Base-by-base conservation (phyloP, 2,113 vertebrate genomes). In the Cynoglossus semilaevis region DNA sequence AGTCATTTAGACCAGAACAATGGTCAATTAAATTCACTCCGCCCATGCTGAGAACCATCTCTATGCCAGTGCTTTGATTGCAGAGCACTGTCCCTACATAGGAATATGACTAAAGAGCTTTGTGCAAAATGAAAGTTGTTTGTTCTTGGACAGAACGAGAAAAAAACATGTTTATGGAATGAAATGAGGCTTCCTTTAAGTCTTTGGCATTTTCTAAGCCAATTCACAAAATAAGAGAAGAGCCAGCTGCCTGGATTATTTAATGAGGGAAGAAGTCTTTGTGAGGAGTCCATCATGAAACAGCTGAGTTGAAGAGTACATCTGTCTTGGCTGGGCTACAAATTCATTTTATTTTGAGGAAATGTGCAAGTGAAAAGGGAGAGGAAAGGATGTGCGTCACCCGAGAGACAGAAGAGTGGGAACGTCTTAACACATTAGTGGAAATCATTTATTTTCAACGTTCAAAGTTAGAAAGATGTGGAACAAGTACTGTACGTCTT, bases 281-380 rank as follows among this genome's bases (percentile, higher is more conserved):
- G 64, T 76, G 49, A 34, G 56, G 69, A 72, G 54, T 59, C 76
- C 16, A 58, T 57, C 38, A 29, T 48, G 43, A 43, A 68, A 57
- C 6, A 44, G 48, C 53, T 40, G 35, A 52, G 53, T 38, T 58
- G 58, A 69, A 72, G 75, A 68, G 68, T 70, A 71, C 81, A 81
- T 86, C 82, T 81, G 82, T 58, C 64, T 83, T 85, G 82, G 81
- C 77, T 72, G 66, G 41, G 76, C 46, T 36, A 65, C 82, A 86
- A 70, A 79, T 76, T 72, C 53, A 55, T 81, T 77, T 82, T 76
- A 70, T 75, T 76, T 62, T 58, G 70, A 74, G 68, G 73, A 80
- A 71, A 77, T 74, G 70, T 64, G 65, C 65, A 55, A 45, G 51
- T 40, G 68, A 65, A 52, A 70, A 77, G 60, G 70, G 63, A 62